phyloP scores from a whole-genome alignment of 2,797 vertebrate genomes.

The Amphiprion clarkii region DNA sequence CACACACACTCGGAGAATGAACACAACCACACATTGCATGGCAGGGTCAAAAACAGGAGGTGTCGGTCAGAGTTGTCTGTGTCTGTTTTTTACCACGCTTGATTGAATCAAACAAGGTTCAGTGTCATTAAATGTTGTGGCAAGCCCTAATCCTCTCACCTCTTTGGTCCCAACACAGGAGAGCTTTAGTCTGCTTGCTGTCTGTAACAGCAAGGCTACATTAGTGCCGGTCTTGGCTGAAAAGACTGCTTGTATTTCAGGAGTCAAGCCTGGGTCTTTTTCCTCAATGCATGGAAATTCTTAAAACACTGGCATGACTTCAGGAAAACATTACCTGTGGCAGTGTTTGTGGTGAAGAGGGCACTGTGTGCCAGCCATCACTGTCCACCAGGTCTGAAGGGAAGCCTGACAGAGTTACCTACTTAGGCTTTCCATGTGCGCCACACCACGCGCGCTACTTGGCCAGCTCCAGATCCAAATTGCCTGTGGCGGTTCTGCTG shows the following conservation, averaged over 20 bases:
- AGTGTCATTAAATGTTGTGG: conserved; percentile 77
- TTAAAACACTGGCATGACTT: conserved; percentile 80
- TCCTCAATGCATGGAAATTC: conserved; percentile 82
- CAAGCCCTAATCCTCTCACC: conserved; percentile 81
- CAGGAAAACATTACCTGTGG: conserved; percentile 87
- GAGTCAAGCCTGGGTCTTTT: conserved; percentile 72
- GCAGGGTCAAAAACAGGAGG: conserved; percentile 73
- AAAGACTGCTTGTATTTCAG: conserved; percentile 84
- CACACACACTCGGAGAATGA: conserved; percentile 14
- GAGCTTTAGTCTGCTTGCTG: conserved; percentile 74
- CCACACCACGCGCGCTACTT: conserved; percentile 58
- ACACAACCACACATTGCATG: conserved; percentile 31
- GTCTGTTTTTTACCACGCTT: conserved; percentile 78
- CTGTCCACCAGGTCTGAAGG: conserved; percentile 68
- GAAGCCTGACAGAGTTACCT: conserved; percentile 79
- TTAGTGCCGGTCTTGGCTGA: conserved; percentile 77
- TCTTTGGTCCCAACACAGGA: conserved; percentile 70
- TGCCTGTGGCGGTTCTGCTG: conserved; percentile 73
- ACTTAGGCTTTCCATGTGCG: conserved; percentile 70
- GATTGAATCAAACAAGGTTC: conserved; percentile 84
- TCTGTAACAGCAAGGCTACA: conserved; percentile 70
- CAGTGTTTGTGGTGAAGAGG: conserved; percentile 80
- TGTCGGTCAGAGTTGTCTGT: conserved; percentile 66
- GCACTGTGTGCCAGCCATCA: conserved; percentile 77
- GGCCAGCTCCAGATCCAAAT: conserved; percentile 74